Conservation (phyloP, 2,888 invertebrate species). For the Mylabris sibirica region DNA sequence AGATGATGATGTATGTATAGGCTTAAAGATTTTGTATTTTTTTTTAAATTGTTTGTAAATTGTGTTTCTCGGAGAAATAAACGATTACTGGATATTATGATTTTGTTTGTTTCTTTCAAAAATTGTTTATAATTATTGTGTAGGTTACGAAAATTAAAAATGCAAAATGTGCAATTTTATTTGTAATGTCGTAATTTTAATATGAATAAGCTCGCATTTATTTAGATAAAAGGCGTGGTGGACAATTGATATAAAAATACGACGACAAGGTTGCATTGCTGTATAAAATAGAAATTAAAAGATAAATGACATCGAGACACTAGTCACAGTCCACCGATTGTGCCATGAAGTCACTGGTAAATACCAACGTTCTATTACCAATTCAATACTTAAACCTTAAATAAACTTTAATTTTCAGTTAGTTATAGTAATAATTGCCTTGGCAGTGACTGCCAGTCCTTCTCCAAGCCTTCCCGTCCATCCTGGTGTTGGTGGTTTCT, state of each 20-base stretch:
- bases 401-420: slow-evolving; percentile 29
- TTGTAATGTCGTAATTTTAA: slow-evolving; percentile 39
- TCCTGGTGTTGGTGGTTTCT: slow-evolving; percentile 56
- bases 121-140: slow-evolving; percentile 8
- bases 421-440: slow-evolving; percentile 37
- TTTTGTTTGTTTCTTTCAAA: not conserved
- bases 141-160: slow-evolving; percentile 14
- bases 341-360: slow-evolving; percentile 48
- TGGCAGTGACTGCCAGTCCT: slow-evolving; percentile 26
- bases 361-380: not conserved
- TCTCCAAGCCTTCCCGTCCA: slow-evolving; percentile 43
- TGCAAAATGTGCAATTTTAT: slow-evolving; percentile 17
- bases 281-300: slow-evolving; percentile 54
- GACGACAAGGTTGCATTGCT: slow-evolving; percentile 55
- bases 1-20: no score
- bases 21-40: no score
- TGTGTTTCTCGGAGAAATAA: no score
- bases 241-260: slow-evolving; percentile 47
- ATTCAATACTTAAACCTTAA: not conserved
- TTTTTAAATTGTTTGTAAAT: no score
- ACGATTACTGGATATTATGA: no score
- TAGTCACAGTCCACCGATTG: slow-evolving; percentile 47
- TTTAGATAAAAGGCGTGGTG: slow-evolving; percentile 49
- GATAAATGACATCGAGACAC: slow-evolving; percentile 47
- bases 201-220: slow-evolving; percentile 41